phyloP scores from a whole-genome alignment of 2,113 vertebrate genomes.

The Cephalophus harveyi region DNA sequence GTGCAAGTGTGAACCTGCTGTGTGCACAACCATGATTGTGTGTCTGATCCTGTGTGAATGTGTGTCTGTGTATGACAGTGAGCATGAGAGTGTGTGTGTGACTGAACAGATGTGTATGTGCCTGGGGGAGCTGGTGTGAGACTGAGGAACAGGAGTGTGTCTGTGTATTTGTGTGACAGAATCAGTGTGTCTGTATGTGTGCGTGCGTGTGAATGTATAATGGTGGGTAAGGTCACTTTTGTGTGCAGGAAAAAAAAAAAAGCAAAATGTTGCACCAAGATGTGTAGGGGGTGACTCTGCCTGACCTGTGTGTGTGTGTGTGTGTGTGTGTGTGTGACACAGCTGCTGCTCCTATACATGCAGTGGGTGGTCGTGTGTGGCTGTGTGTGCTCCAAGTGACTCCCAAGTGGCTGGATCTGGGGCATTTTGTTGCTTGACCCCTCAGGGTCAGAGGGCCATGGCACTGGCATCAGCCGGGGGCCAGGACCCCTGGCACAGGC shows the following conservation, averaged over 20 bases:
- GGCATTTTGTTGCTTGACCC: background rate
- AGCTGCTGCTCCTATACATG: rapidly evolving
- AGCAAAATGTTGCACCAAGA: background rate
- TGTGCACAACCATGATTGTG: background rate
- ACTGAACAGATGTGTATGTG: too few relatives aligned
- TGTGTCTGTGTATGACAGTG: background rate
- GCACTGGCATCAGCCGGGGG: background rate
- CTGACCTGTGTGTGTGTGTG: background rate
- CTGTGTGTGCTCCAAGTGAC: background rate
- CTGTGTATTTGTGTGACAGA: background rate
- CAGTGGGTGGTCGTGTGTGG: background rate
- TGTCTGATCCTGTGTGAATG: background rate
- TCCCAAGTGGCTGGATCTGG: background rate
- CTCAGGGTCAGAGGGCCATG: background rate
- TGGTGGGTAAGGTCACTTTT: too few relatives aligned
- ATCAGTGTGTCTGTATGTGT: background rate
- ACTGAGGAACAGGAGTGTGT: background rate
- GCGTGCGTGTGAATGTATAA: background rate
- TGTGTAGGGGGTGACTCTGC: too few relatives aligned
- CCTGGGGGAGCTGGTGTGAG: background rate
- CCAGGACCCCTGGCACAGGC: background rate
- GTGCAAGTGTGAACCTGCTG: background rate
- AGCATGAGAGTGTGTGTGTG: background rate
- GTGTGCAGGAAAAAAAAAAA: background rate
- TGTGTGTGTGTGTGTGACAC: background rate